Conservation (phyloP, 2,113 vertebrate species). For the Hippolais icterina region DNA sequence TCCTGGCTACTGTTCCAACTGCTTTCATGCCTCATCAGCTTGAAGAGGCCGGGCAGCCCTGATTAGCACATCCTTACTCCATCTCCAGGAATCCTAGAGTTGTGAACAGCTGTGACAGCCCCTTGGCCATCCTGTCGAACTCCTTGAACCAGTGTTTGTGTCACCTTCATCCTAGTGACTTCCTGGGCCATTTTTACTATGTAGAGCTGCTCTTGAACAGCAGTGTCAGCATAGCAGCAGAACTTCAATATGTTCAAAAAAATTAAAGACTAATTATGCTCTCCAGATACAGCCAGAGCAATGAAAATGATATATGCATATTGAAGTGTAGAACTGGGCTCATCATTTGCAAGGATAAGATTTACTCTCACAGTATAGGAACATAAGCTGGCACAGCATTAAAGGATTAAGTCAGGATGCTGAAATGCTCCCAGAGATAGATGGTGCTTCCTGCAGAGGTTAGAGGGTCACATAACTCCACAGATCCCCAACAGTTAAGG, state of each 20-base stretch:
- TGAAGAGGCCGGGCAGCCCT: neutral
- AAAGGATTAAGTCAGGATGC: conserved; percentile 15
- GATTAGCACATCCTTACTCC: neutral
- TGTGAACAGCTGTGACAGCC: neutral
- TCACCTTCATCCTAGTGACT: neutral
- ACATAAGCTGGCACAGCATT: neutral
- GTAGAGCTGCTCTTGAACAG: neutral
- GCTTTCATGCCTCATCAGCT: conserved; percentile 30
- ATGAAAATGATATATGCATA: neutral
- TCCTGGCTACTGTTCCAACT: neutral
- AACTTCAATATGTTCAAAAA: neutral
- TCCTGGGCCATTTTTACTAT: neutral
- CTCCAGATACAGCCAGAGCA: neutral
- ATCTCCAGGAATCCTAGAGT: neutral
- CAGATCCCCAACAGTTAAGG: neutral
- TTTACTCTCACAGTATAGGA: neutral
- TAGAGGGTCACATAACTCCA: conserved; percentile 19
- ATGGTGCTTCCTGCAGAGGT: conserved; percentile 6
- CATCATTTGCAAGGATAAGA: neutral
- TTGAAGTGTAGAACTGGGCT: neutral
- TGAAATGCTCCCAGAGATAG: conserved; percentile 2
- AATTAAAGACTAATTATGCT: neutral
- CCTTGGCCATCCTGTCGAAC: neutral
- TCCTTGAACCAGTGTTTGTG: neutral
- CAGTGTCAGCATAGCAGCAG: neutral